Evolutionary conservation across 1,140 invertebrate genomes (phyloP).

Genomic region (Reticulitermes speratus): DNA sequence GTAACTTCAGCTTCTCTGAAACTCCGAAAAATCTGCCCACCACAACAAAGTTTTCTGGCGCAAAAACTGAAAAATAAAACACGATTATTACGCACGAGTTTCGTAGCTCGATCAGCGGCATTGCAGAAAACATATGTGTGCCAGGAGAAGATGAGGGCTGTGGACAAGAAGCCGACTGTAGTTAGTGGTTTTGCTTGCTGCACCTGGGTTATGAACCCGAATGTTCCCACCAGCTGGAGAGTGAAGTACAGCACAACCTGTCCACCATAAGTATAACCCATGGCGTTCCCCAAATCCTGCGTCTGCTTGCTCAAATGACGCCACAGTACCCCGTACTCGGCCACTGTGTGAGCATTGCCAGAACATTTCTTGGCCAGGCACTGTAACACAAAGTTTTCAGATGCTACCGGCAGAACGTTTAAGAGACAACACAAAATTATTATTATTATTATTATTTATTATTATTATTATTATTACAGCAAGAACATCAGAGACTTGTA

Average conservation of each 20-base stretch:
- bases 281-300: neutral
- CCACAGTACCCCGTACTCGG: neutral
- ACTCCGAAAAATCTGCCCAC: too few relatives aligned
- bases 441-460: too few relatives aligned
- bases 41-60: too few relatives aligned
- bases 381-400: neutral
- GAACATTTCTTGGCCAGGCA: neutral
- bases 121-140: neutral
- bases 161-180: neutral
- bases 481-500: too few relatives aligned
- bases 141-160: neutral
- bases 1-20: too few relatives aligned
- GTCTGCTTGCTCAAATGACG: neutral
- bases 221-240: neutral
- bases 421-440: too few relatives aligned
- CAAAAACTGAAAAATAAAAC: too few relatives aligned
- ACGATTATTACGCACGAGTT: neutral
- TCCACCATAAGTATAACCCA: neutral
- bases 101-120: neutral
- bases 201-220: neutral
- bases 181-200: neutral
- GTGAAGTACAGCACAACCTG: neutral
- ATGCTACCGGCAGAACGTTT: too few relatives aligned
- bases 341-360: neutral
- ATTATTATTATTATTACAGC: too few relatives aligned